Percentiles rank a stretch among this genome's conserved stretches.
These are phyloP conservation scores for Molossus alvarezi DNA, from an alignment of 2,797 vertebrate genomes.

Conservation along the genomic window DNA sequence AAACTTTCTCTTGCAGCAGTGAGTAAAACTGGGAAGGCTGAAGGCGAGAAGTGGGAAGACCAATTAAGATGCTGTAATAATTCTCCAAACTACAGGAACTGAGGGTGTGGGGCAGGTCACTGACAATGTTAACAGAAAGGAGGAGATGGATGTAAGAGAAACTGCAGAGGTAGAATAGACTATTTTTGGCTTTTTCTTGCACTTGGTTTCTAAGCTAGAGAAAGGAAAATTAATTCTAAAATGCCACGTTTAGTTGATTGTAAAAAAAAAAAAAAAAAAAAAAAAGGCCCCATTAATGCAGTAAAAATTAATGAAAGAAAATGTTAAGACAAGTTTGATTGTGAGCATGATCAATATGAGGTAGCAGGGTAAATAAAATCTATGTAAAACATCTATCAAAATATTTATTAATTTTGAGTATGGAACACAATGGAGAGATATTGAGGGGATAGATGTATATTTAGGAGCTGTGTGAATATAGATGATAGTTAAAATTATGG, in stretches of 20 bases:
- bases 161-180: neutral
- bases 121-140: neutral
- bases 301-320: neutral
- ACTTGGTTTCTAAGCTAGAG: neutral
- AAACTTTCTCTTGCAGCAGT: neutral
- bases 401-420: neutral
- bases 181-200: neutral
- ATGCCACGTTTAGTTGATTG: neutral
- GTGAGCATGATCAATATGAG: neutral
- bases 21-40: neutral
- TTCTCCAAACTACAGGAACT: neutral
- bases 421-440: neutral
- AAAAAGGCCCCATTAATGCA: neutral
- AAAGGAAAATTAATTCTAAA: slow-evolving; percentile 25
- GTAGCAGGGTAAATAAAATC: neutral
- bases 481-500: neutral
- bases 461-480: neutral
- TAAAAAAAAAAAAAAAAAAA: slow-evolving; percentile 51
- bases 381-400: neutral
- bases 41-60: neutral
- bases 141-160: neutral
- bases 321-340: neutral
- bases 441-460: neutral
- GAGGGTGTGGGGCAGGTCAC: neutral
- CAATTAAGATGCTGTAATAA: neutral